phyloP scores from a whole-genome alignment of 2,113 vertebrate species.

The Mustelus asterias region DNA sequence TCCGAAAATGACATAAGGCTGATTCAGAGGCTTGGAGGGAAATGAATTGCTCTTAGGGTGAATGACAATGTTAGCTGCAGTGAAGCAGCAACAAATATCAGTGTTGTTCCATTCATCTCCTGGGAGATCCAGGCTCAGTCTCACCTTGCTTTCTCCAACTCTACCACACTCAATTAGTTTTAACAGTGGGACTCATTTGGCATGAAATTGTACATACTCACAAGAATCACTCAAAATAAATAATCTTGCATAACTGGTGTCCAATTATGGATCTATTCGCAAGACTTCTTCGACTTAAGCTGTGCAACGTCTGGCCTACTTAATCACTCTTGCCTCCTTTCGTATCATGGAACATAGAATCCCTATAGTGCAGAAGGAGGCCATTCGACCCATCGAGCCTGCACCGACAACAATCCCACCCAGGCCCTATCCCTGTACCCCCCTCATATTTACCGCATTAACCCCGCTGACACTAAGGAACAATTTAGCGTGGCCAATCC shows the following conservation, averaged over 20 bases:
- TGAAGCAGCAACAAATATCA: not conserved
- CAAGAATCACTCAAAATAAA: not conserved
- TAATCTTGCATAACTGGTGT: not conserved
- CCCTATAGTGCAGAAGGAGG: too few relatives aligned
- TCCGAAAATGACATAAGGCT: not conserved
- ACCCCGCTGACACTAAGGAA: too few relatives aligned
- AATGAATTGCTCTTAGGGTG: not conserved
- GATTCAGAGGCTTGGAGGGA: not conserved
- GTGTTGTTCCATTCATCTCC: not conserved
- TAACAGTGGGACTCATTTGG: not conserved
- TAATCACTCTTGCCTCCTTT: not conserved
- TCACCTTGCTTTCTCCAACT: not conserved
- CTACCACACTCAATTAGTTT: conserved; percentile 23
- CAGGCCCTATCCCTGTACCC: too few relatives aligned
- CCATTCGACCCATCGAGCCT: too few relatives aligned
- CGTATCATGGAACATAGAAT: too few relatives aligned
- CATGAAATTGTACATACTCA: not conserved
- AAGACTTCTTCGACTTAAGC: not conserved
- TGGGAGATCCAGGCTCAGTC: not conserved
- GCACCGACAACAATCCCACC: too few relatives aligned
- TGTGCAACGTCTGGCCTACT: not conserved
- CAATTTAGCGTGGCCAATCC: too few relatives aligned
- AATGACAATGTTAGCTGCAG: not conserved
- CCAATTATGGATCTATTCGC: conserved; percentile 2
- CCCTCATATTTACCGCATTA: too few relatives aligned